Evolutionary conservation across 1,140 invertebrate species (phyloP).

Genomic region (Cyclina sinensis): DNA sequence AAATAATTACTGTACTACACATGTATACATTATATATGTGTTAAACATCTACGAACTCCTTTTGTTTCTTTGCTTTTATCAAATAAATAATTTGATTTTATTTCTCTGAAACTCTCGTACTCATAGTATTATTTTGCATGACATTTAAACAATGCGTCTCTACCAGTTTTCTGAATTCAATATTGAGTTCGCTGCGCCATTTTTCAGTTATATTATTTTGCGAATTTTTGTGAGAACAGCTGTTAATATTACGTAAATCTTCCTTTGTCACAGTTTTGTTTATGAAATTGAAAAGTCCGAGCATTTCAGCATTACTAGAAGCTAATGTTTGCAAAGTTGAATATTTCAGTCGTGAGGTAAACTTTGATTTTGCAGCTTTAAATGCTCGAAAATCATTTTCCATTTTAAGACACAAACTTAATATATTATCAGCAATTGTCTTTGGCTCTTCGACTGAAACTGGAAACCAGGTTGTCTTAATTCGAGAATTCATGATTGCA

Average conservation of each 20-base stretch:
- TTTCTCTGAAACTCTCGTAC: too few relatives aligned
- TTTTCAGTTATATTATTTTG: neutral
- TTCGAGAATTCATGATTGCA: neutral
- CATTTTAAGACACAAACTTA: constrained; percentile 10
- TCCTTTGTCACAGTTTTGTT: neutral
- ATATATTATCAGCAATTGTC: neutral
- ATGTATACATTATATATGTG: too few relatives aligned
- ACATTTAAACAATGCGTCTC: neutral
- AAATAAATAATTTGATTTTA: too few relatives aligned
- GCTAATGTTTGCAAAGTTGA: neutral
- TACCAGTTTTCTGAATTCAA: neutral
- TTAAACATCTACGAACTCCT: too few relatives aligned
- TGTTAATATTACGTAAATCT: neutral
- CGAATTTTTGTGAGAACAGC: neutral
- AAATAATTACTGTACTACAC: too few relatives aligned
- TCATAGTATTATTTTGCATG: neutral
- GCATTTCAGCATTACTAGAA: neutral
- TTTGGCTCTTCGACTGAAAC: neutral
- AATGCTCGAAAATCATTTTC: neutral
- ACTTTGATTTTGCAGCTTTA: neutral
- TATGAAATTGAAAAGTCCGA: neutral
- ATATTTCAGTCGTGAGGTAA: neutral
- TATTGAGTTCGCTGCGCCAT: neutral
- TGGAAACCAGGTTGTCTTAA: neutral
- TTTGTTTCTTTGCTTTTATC: too few relatives aligned